Base-by-base conservation (phyloP, 2,797 vertebrate genomes). In the Phyllotis vaccarum region DNA sequence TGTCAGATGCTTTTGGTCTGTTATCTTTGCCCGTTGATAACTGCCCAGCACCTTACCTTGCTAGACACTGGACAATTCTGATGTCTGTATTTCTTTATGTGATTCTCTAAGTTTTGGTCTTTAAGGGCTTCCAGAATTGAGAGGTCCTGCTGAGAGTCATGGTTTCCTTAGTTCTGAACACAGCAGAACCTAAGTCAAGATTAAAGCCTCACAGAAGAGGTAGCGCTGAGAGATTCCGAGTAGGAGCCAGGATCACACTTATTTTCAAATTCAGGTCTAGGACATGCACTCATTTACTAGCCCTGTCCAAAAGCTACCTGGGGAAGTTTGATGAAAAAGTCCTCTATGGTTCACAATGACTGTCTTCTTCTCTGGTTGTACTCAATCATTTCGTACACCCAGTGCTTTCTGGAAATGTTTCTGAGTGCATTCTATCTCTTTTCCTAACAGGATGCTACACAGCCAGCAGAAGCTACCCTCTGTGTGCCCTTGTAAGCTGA, bases 121-220 rank as follows among this genome's bases (percentile, higher is more conserved):
- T 34, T 13, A 64, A 58, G 95, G 79, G 43, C 27, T 95, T 94
- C 34, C 21, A 92, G 64, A 82, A 46, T 56, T 8, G 31, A 92
- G 70, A 49, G 3, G 2, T 75, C 22, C 29, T 24, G n/a, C 31
- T 10, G 19, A 92, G 16, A 58, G 34, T 70, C 70, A 46, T 24
- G 21, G 62, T 49, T 58, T 85, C 37, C 27, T 37, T 22, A 87
- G 82, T 74, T 58, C 13, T 27, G 10, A 94, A 79, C 34, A 34
- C 1, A 64, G 72, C 19, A 85, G 64, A 89, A 37, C 54, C 78
- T 7, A 5, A 76, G 70, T 37, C 6, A 56, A 88, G 62, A 74
- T 11, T 43, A n/a, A 0, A 56, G n/a, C 27, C 37, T 37, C 14
- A 12, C 52, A 80, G 75, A 29, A 62, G 3, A 40, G 21, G 72